Evolutionary conservation across 2,888 invertebrate genomes (phyloP).

Genomic region (Hipparchia sbordonii): DNA sequence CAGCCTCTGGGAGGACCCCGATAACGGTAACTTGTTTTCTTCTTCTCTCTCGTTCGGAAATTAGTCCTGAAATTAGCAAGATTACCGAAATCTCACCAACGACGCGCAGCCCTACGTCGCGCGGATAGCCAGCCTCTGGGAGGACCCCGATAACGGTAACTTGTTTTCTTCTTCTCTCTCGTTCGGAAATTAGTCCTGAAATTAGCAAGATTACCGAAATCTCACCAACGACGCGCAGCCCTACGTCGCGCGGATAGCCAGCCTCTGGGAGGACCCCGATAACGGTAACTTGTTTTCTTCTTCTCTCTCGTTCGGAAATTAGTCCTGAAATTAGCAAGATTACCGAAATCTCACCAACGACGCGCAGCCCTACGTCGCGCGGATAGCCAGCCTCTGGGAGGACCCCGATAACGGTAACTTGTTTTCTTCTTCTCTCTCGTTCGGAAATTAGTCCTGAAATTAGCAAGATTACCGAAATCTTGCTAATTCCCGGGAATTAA

Average conservation of each 20-base stretch:
- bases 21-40: constrained; percentile 85
- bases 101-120: constrained; percentile 96
- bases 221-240: constrained; percentile 88
- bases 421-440: too few relatives aligned
- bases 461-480: too few relatives aligned
- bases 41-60: too few relatives aligned
- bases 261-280: constrained; percentile 97
- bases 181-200: too few relatives aligned
- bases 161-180: too few relatives aligned
- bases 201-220: too few relatives aligned
- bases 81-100: constrained; percentile 57
- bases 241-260: constrained; percentile 96
- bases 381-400: constrained; percentile 97
- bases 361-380: constrained; percentile 94
- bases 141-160: constrained; percentile 94
- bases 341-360: constrained; percentile 84
- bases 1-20: constrained; percentile 96
- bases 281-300: constrained; percentile 84
- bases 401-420: constrained; percentile 93
- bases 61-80: too few relatives aligned
- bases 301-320: too few relatives aligned
- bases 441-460: too few relatives aligned
- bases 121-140: constrained; percentile 96
- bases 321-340: too few relatives aligned
- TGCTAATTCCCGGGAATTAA: too few relatives aligned